Percentiles rank a stretch among this genome's conserved stretches.
phyloP scores from a whole-genome alignment of 2,113 vertebrate genomes.

The Oceanodroma tethys region DNA sequence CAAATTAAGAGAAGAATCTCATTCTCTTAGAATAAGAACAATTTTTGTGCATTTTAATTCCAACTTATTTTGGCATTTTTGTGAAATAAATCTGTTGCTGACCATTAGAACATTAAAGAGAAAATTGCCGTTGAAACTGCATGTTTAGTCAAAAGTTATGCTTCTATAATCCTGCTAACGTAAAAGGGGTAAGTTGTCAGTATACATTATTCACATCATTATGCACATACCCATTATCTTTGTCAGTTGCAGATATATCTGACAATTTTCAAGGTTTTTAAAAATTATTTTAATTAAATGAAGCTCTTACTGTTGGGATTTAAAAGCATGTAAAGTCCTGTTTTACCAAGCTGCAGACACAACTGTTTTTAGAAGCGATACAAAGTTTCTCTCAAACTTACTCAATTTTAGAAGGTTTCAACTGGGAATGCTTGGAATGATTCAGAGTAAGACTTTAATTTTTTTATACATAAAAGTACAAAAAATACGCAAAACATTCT shows the following conservation, averaged over 20 bases:
- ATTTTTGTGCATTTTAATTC: not conserved
- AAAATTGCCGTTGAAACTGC: not conserved
- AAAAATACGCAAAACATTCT: not conserved
- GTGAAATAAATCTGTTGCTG: not conserved
- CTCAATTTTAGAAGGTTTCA: not conserved
- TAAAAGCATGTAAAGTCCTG: not conserved
- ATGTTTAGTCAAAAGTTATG: not conserved
- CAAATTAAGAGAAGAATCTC: not conserved
- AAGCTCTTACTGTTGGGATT: not conserved
- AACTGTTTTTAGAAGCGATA: not conserved
- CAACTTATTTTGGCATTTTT: not conserved
- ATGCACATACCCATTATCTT: not conserved
- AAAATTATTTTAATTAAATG: not conserved
- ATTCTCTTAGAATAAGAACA: not conserved
- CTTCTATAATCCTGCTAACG: not conserved
- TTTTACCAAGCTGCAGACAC: not conserved
- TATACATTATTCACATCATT: not conserved
- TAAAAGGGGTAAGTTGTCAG: not conserved
- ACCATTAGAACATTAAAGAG: not conserved
- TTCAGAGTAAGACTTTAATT: not conserved
- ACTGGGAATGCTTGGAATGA: not conserved
- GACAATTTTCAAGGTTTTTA: not conserved
- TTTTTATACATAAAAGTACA: not conserved
- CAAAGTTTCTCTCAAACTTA: not conserved
- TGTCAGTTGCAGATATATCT: not conserved